Evolutionary conservation across 2,113 vertebrate genomes (phyloP).

Genomic region (Urocynchramus pylzowi): DNA sequence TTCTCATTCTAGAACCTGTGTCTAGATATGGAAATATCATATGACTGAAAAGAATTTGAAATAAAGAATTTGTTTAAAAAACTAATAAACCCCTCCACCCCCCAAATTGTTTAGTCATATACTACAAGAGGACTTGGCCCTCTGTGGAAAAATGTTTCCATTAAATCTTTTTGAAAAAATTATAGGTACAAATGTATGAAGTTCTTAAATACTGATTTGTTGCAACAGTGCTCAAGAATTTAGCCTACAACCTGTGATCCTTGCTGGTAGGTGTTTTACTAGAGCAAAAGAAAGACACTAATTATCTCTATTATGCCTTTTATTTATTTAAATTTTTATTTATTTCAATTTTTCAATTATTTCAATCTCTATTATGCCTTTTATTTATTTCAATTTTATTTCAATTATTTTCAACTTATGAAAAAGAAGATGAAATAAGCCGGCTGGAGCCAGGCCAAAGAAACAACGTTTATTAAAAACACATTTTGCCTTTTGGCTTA

Average conservation of each 20-base stretch:
- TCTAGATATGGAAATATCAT: background rate
- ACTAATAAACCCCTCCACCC: accelerated
- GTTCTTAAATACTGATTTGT: background rate
- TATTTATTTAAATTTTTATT: background rate
- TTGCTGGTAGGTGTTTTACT: background rate
- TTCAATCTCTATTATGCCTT: background rate
- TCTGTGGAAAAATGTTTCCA: background rate
- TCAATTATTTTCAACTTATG: too few relatives aligned
- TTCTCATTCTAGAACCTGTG: background rate
- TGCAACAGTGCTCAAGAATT: background rate
- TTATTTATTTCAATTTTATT: background rate
- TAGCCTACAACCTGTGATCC: background rate
- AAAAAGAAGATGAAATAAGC: background rate
- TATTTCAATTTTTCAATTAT: too few relatives aligned
- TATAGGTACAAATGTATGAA: background rate
- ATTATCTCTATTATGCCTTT: background rate
- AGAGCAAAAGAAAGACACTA: background rate
- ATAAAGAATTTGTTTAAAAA: background rate
- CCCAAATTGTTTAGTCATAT: background rate
- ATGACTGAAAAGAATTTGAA: background rate
- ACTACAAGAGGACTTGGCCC: background rate
- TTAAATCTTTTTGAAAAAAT: background rate
- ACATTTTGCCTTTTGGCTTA: accelerated
- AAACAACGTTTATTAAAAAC: background rate
- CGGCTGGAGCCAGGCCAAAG: background rate